These are phyloP conservation scores for Pagetopsis macropterus DNA, from an alignment of 2,797 vertebrate genomes.

Conservation along the genomic window DNA sequence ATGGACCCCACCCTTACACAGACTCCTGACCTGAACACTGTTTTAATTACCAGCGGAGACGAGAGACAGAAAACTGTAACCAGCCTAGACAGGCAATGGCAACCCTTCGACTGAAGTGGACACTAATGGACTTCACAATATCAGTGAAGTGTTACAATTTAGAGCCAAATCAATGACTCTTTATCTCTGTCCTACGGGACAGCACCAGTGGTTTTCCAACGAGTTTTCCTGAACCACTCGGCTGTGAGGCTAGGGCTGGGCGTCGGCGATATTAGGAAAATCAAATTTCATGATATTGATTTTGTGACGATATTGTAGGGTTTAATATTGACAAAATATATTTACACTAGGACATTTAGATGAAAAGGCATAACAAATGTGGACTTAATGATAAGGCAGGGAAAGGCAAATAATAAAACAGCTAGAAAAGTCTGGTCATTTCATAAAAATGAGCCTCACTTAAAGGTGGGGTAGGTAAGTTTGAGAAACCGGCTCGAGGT, in stretches of 20 bases:
- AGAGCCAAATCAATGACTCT: conserved; percentile 55
- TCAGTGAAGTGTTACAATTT: conserved; percentile 36
- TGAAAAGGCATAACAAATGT: no score
- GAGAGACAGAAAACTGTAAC: conserved; percentile 28
- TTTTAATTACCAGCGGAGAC: conserved; percentile 47
- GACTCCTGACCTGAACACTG: conserved; percentile 13
- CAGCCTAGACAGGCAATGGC: conserved; percentile 26
- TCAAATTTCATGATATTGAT: no score
- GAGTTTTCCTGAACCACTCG: conserved; percentile 16
- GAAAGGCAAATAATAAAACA: no score
- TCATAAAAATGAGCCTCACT: no score
- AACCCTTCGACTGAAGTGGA: conserved; percentile 26
- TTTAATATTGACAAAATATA: no score
- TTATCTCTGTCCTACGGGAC: conserved; percentile 26
- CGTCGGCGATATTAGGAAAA: no score
- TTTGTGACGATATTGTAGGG: no score
- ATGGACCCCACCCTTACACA: conserved; percentile 3
- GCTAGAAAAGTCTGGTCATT: no score
- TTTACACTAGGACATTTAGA: no score
- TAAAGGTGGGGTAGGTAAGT: no score
- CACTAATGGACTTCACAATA: conserved; percentile 47
- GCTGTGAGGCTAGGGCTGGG: background rate
- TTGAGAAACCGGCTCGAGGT: no score
- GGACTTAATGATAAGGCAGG: no score
- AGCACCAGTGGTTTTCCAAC: conserved; percentile 42